Conservation (phyloP, 2,113 vertebrate species). For the Strigops habroptila region DNA sequence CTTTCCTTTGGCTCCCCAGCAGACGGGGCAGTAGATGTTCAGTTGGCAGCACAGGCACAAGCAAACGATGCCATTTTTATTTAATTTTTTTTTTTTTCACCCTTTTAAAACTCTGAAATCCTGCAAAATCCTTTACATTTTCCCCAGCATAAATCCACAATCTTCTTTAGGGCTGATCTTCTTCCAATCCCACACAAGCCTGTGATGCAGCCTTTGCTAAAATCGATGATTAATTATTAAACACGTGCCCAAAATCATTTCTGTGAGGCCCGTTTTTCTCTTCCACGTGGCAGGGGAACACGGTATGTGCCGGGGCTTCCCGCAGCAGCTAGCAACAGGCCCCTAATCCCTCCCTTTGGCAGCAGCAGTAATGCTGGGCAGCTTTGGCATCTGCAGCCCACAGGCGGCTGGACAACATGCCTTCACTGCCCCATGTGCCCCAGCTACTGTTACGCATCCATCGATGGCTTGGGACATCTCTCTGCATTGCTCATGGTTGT, state of each 20-base stretch:
- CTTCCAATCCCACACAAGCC: constrained; percentile 43
- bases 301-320: neutral
- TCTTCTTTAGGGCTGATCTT: constrained; percentile 64
- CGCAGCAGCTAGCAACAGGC: neutral
- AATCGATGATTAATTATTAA: constrained; percentile 49
- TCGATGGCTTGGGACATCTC: neutral
- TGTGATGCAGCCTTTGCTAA: constrained; percentile 24
- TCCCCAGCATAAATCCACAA: constrained; percentile 51
- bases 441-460: neutral
- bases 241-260: constrained; percentile 28
- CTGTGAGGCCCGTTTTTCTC: neutral
- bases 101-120: constrained; percentile 27
- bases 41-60: neutral
- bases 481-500: neutral
- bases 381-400: neutral
- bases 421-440: neutral
- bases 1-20: constrained; percentile 11
- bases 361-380: neutral
- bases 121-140: constrained; percentile 58
- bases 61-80: neutral
- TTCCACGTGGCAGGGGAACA: neutral
- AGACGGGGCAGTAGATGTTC: constrained; percentile 42
- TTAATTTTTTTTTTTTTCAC: neutral
- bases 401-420: neutral
- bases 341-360: neutral